These are phyloP conservation scores for Pterophyllum scalare DNA, from an alignment of 2,113 vertebrate species.

Conservation along the genomic window DNA sequence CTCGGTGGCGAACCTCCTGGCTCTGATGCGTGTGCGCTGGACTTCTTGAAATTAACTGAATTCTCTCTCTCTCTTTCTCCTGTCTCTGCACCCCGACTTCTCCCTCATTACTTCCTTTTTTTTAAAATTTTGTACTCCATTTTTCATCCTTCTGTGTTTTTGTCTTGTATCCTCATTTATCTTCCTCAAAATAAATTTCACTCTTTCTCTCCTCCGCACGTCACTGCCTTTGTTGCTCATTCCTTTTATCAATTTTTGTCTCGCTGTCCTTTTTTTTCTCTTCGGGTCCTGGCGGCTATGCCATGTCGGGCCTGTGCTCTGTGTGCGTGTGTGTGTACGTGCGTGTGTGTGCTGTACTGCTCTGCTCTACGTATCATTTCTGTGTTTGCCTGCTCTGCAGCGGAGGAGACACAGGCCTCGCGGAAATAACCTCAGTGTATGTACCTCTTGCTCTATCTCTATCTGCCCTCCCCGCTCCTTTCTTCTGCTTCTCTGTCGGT, in stretches of 20 bases:
- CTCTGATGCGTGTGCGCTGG: constrained; percentile 25
- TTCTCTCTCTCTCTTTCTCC: constrained; percentile 37
- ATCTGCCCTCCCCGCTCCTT: not conserved
- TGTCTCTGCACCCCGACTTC: constrained; percentile 6
- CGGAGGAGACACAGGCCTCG: constrained; percentile 79
- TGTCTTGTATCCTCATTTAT: not conserved
- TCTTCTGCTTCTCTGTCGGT: not conserved
- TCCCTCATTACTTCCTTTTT: not conserved
- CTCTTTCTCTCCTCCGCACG: not conserved
- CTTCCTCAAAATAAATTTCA: not conserved
- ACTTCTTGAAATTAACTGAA: constrained; percentile 42
- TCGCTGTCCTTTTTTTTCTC: constrained; percentile 11
- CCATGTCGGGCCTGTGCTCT: constrained; percentile 39
- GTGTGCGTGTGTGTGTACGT: constrained; percentile 26
- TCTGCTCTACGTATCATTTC: constrained; percentile 67
- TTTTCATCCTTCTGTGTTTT: not conserved
- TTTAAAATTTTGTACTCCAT: not conserved
- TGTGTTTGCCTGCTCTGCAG: constrained; percentile 78
- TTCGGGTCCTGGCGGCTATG: constrained; percentile 42
- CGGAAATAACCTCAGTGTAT: constrained; percentile 81
- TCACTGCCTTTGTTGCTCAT: constrained; percentile 3
- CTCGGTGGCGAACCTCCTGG: constrained; percentile 14
- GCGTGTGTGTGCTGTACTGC: constrained; percentile 49
- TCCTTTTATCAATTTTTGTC: not conserved
- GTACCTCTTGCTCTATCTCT: constrained; percentile 58